phyloP scores from a whole-genome alignment of 2,888 invertebrate genomes.

The Diploptera punctata region DNA sequence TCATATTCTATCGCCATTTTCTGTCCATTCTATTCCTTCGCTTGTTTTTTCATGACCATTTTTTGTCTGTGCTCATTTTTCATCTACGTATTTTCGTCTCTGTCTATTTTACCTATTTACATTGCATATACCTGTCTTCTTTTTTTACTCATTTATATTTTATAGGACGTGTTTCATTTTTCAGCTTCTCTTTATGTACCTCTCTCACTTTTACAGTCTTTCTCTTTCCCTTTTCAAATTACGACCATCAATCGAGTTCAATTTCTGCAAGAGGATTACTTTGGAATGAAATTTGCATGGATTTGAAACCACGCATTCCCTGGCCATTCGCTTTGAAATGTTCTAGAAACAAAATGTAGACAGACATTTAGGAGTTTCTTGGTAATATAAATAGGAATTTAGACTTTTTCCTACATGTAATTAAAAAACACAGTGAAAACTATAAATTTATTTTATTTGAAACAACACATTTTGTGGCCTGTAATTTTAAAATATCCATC shows the following conservation, averaged over 20 bases:
- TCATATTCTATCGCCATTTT: not conserved
- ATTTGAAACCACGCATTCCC: constrained; percentile 41
- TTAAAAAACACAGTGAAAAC: no score
- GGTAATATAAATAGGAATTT: no score
- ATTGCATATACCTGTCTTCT: not conserved
- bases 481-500: no score
- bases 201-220: not conserved
- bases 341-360: no score
- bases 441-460: no score
- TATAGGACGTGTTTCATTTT: not conserved
- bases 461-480: no score
- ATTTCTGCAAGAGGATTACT: constrained; percentile 74
- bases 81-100: not conserved
- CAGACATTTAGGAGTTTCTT: no score
- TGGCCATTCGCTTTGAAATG: not conserved
- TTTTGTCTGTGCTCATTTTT: not conserved
- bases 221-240: constrained; percentile 63
- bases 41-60: no score
- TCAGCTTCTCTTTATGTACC: constrained; percentile 20
- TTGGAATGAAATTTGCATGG: constrained; percentile 74
- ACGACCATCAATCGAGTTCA: constrained; percentile 74
- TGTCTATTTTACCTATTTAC: not conserved
- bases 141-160: not conserved
- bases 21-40: no score
- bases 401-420: no score